phyloP scores from a whole-genome alignment of 2,797 vertebrate species.

The Oryzias dopingdopingensis region DNA sequence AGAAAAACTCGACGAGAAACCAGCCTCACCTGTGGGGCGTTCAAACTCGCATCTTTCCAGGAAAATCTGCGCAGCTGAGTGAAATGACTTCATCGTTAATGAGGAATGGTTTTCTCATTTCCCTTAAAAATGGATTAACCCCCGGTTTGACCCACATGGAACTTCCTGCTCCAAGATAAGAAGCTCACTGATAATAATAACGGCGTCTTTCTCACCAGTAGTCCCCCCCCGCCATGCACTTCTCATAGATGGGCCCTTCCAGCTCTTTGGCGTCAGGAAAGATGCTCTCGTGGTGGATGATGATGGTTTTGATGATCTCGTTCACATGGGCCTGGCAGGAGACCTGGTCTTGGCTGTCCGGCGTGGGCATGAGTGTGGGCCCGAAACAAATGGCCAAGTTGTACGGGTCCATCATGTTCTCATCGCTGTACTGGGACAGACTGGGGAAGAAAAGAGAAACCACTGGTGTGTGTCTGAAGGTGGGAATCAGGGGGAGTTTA shows the following conservation, averaged over 20 bases:
- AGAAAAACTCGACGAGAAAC: constrained; percentile 12
- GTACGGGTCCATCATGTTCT: constrained; percentile 99
- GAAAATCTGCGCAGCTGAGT: constrained; percentile 33
- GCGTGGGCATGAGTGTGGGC: constrained; percentile 97
- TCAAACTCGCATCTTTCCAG: constrained; percentile 14
- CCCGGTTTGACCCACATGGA: constrained; percentile 3
- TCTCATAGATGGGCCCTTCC: constrained; percentile 95
- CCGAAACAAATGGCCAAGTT: constrained; percentile 98
- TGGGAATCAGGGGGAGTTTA: neutral
- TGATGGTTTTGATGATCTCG: constrained; percentile 97
- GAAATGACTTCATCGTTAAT: constrained; percentile 20
- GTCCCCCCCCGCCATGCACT: constrained; percentile 97
- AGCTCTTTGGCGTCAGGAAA: constrained; percentile 95
- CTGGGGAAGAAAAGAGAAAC: constrained; percentile 59
- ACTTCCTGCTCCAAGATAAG: too few species aligned
- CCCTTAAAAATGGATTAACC: constrained; percentile 19
- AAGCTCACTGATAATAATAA: neutral
- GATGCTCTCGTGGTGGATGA: constrained; percentile 95
- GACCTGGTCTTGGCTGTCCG: constrained; percentile 95
- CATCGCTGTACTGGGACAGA: constrained; percentile 96
- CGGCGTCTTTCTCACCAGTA: constrained; percentile 85
- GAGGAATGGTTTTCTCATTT: constrained; percentile 9
- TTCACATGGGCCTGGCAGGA: constrained; percentile 98
- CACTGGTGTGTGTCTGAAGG: neutral
- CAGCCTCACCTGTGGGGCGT: constrained; percentile 1